A percentile compares a stretch with the other conserved stretches of the same genome.
Evolutionary conservation across 2,888 invertebrate species (phyloP).

Genomic region (Amblyteles armatorius): DNA sequence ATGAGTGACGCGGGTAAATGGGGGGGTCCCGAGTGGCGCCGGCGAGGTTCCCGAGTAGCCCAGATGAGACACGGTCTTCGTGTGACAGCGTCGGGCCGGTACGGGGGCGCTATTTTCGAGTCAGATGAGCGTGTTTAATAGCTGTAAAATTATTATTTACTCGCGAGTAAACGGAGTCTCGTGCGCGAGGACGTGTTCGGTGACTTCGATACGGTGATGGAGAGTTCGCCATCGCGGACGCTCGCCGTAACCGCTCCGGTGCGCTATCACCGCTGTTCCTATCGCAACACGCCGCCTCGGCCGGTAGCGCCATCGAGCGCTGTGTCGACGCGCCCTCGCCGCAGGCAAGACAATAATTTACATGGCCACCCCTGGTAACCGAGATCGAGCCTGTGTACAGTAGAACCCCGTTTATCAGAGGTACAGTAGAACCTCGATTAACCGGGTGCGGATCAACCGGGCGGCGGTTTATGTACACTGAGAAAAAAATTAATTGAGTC

Average conservation of each 20-base stretch:
- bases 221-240: background rate
- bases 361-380: conserved; percentile 61
- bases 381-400: conserved; percentile 16
- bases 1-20: background rate
- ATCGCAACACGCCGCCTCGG: conserved; percentile 11
- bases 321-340: conserved; percentile 49
- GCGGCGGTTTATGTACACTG: too few relatives aligned
- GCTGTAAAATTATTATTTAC: conserved; percentile 63
- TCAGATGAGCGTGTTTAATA: conserved; percentile 29
- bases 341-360: conserved; percentile 59
- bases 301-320: conserved; percentile 10
- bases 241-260: background rate
- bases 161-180: conserved; percentile 5
- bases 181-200: background rate
- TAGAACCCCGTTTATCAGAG: too few relatives aligned
- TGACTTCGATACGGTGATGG: conserved; percentile 2
- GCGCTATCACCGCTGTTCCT: conserved; percentile 5
- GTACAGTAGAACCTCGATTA: too few relatives aligned
- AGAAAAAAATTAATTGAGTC: too few relatives aligned
- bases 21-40: background rate
- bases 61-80: conserved; percentile 5
- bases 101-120: conserved; percentile 3
- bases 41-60: background rate
- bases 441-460: too few relatives aligned
- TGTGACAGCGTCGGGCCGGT: background rate